A percentile compares a stretch with the other conserved stretches of the same genome.
These are phyloP conservation scores for Campoletis sonorensis DNA, from an alignment of 1,140 invertebrate genomes.

Conservation along the genomic window DNA sequence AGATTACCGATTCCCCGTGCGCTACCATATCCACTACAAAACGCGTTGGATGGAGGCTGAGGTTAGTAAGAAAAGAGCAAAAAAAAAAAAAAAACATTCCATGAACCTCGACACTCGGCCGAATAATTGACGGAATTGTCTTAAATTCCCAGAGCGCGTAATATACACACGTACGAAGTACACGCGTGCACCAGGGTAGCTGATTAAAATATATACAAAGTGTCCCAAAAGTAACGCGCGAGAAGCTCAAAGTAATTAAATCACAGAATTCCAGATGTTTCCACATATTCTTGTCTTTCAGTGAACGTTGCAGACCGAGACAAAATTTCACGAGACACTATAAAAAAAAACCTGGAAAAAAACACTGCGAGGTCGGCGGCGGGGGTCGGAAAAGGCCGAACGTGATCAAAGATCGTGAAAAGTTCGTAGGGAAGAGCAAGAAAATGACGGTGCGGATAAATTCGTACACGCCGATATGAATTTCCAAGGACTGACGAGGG, in stretches of 20 bases:
- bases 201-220: not conserved
- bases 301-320: too few species aligned
- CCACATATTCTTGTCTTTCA: too few species aligned
- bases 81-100: too few species aligned
- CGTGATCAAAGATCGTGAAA: slow-evolving; percentile 7
- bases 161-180: not conserved
- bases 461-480: not conserved
- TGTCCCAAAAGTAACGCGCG: not conserved
- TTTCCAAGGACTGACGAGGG: slow-evolving; percentile 47
- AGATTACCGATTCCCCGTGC: slow-evolving; percentile 1
- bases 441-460: slow-evolving; percentile 1
- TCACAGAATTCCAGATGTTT: too few species aligned
- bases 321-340: too few species aligned
- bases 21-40: not conserved
- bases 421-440: slow-evolving; percentile 1
- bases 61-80: too few species aligned
- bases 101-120: too few species aligned
- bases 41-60: not conserved
- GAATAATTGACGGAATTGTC: not conserved
- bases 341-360: too few species aligned
- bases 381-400: slow-evolving; percentile 34
- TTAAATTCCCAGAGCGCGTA: not conserved
- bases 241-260: too few species aligned
- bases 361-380: too few species aligned
- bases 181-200: too few species aligned